These are phyloP conservation scores for Drosophila athabasca DNA, from an alignment of 1,140 invertebrate species.

Conservation along the genomic window DNA sequence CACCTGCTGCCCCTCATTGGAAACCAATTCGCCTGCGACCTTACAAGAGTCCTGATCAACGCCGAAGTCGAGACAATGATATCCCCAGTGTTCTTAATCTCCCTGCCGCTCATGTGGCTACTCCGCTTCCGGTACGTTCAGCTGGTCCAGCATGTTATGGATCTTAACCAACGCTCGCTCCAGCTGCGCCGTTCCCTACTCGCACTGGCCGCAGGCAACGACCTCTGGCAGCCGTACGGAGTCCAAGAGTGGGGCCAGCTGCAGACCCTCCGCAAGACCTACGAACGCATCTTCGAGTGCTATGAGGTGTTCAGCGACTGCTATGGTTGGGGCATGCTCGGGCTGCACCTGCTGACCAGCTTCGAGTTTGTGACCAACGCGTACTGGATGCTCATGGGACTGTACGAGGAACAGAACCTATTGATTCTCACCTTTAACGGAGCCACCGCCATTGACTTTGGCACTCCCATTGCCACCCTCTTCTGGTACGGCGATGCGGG, in stretches of 20 bases:
- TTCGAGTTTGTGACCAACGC: conserved; percentile 69
- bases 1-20: conserved; percentile 36
- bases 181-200: conserved; percentile 45
- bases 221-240: conserved; percentile 68
- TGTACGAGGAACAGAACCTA: conserved; percentile 9
- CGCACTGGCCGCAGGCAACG: conserved; percentile 44
- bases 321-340: conserved; percentile 72
- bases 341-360: conserved; percentile 53
- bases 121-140: conserved; percentile 62
- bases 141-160: conserved; percentile 58
- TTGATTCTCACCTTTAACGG: conserved; percentile 50
- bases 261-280: conserved; percentile 57
- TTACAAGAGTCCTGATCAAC: conserved; percentile 33
- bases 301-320: conserved; percentile 60
- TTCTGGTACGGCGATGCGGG: conserved; percentile 68
- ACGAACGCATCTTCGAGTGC: conserved; percentile 68
- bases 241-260: conserved; percentile 51
- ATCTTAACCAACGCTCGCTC: conserved; percentile 47
- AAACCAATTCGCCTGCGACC: conserved; percentile 31
- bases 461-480: conserved; percentile 46
- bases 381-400: conserved; percentile 61
- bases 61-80: background rate
- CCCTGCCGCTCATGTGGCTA: conserved; percentile 47
- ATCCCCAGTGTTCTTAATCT: conserved; percentile 39
- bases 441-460: conserved; percentile 51